These are phyloP conservation scores for Conus ventricosus DNA, from an alignment of 1,140 invertebrate genomes.

Conservation along the genomic window DNA sequence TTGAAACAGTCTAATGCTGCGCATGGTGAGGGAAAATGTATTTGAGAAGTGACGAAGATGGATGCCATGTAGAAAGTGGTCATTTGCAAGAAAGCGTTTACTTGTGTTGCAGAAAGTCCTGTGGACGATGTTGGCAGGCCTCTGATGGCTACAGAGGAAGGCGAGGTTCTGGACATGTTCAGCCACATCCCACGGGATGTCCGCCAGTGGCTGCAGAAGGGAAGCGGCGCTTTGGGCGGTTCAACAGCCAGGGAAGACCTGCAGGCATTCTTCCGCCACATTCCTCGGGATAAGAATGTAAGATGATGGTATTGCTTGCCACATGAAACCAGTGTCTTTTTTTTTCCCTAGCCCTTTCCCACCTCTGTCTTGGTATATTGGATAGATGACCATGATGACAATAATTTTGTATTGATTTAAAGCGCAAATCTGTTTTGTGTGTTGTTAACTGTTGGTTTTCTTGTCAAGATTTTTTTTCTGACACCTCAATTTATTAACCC, in stretches of 20 bases:
- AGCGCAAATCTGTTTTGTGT: not conserved
- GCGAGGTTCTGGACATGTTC: not conserved
- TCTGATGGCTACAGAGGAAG: not conserved
- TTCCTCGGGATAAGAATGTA: slow-evolving; percentile 15
- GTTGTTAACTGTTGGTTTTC: not conserved
- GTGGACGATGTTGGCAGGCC: not conserved
- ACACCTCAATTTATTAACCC: too few relatives aligned
- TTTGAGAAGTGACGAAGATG: not conserved
- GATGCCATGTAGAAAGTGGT: too few relatives aligned
- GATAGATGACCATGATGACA: too few relatives aligned
- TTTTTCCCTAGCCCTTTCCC: too few relatives aligned
- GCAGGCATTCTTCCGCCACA: slow-evolving; percentile 21
- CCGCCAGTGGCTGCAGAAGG: slow-evolving; percentile 30
- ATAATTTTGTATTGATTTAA: too few relatives aligned
- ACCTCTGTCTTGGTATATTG: too few relatives aligned
- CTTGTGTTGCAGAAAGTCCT: slow-evolving; percentile 1
- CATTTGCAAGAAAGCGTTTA: not conserved
- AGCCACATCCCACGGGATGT: slow-evolving; percentile 20
- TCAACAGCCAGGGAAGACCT: slow-evolving; percentile 6
- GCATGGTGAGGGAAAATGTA: not conserved
- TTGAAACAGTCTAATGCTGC: too few relatives aligned
- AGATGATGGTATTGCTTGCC: not conserved
- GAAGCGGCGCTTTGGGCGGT: not conserved
- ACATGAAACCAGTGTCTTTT: too few relatives aligned
- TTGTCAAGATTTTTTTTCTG: too few relatives aligned